Evolutionary conservation across 2,113 vertebrate species (phyloP), one percentile per base, ranked within the genome.

Genomic region (Tachysurus vachellii): DNA sequence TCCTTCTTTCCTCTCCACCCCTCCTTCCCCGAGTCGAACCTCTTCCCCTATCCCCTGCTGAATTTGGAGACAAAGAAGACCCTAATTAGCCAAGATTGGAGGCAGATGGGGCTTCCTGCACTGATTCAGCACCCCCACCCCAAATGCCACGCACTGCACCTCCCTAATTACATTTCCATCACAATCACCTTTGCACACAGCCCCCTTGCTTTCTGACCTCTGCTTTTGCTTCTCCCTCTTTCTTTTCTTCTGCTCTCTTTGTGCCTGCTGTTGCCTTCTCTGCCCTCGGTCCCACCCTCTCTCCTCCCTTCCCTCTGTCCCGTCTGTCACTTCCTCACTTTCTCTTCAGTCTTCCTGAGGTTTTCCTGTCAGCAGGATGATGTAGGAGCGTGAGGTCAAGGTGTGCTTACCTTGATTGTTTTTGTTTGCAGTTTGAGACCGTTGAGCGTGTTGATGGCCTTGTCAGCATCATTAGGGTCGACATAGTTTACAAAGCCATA

Each of bases 401-500:
- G 57, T 57, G 13, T 44, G 50, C 95, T 93, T 91, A 99, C 97
- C 97, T 99, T 99, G 95, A 98, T 99, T 94, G 97, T 98, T 96
- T 99, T 99, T 83, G 97, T 99, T 92, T 99, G 98, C 91, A 99
- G 94, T 91, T 98, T 98, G 90, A 99, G 98, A 88, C 98, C 98
- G 36, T 99, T 99, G 89, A 99, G 97, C 83, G 97, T 98, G 94
- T 97, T 98, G 94, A 99, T 98, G 92, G 98, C 97, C 94, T 98
- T 97, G 93, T 99, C 98, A 0, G 97, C 98, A 11, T 99, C 97
- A 5, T 97, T 98, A 82, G 97, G 97, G 92, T 99, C 97, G 66
- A 98, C 97, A 6, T 98, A 99, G 93, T 99, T 99, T 91, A 99
- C 98, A 83, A 99, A 99, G 86, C 98, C 98, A 0, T 99, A 99